Conservation (phyloP, 2,113 vertebrate species). For the Emydura subglobosa region DNA sequence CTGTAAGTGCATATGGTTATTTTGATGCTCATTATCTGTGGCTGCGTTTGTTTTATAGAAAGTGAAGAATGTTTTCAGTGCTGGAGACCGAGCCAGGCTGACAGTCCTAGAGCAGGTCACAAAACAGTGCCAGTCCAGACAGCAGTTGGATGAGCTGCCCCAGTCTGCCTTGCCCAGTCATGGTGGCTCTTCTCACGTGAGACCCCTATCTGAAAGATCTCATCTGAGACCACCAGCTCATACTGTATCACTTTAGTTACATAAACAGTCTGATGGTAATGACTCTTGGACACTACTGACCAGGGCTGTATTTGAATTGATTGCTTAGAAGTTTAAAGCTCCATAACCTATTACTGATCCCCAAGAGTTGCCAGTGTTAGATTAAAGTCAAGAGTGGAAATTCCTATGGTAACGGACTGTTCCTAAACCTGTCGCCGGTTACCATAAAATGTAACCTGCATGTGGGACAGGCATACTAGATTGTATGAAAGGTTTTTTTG, state of each 20-base stretch:
- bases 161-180: neutral
- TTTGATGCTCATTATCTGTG: neutral
- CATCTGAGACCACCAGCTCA: rapidly evolving
- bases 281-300: conserved; percentile 48
- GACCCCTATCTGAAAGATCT: neutral
- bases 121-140: neutral
- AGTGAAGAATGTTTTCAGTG: neutral
- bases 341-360: conserved; percentile 52
- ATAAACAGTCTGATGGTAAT: conserved; percentile 42
- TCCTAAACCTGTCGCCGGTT: neutral
- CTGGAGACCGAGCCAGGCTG: neutral
- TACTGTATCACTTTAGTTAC: neutral
- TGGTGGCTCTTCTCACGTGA: neutral
- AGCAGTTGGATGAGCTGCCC: neutral
- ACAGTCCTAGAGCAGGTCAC: neutral
- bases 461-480: neutral
- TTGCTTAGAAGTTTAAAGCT: conserved; percentile 62
- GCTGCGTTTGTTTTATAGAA: neutral
- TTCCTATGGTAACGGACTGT: neutral
- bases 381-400: conserved; percentile 56
- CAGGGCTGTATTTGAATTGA: neutral
- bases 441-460: neutral
- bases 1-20: neutral
- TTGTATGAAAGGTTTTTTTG: neutral
- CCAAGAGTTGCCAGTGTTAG: conserved; percentile 59